Conservation (phyloP, 2,797 vertebrate species). For the Phylloscopus collybita region DNA sequence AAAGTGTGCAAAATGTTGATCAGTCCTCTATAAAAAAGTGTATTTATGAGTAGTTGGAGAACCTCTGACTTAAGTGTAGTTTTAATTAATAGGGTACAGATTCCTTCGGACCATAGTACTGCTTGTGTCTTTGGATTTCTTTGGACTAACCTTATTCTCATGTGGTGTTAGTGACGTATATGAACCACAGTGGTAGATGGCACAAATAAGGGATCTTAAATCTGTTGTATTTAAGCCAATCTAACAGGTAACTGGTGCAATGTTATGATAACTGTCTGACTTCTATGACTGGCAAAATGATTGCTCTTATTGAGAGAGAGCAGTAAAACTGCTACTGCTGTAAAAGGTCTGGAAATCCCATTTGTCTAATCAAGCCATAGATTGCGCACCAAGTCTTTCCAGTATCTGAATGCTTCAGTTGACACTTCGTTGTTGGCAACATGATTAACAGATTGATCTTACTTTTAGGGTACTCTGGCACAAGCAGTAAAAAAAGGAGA, state of each 20-base stretch:
- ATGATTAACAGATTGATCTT: neutral
- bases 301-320: neutral
- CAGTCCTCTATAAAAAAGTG: neutral
- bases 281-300: neutral
- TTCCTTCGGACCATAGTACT: neutral
- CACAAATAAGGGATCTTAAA: neutral
- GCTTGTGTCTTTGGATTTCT: neutral
- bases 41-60: neutral
- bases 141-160: neutral
- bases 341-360: neutral
- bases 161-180: neutral
- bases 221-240: neutral
- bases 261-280: neutral
- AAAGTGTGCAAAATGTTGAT: neutral
- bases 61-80: neutral
- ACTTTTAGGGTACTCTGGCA: slow-evolving; percentile 88
- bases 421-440: neutral
- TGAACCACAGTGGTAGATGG: neutral
- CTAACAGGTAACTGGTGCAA: neutral
- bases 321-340: neutral
- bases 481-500: slow-evolving; percentile 95
- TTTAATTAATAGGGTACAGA: neutral
- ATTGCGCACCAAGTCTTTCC: neutral
- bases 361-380: neutral
- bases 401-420: neutral